Conservation (phyloP, 2,797 vertebrate species). For the Chloroceryle inda region DNA sequence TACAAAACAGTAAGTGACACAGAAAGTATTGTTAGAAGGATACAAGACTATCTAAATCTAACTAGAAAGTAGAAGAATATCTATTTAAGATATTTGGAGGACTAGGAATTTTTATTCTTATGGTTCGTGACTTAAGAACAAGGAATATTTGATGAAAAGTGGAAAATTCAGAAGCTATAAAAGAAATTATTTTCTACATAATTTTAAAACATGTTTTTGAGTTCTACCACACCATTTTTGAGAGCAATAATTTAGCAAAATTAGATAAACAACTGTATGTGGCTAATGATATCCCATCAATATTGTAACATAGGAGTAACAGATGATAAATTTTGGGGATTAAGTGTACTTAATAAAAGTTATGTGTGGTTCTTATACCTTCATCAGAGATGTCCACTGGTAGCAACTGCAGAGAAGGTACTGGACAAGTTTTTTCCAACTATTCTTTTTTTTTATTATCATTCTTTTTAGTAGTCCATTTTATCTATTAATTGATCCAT, state of each 20-base stretch:
- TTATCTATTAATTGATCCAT: neutral
- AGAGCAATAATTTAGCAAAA: neutral
- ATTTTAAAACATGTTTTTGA: neutral
- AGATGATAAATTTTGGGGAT: neutral
- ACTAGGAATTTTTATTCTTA: neutral
- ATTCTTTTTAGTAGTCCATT: neutral
- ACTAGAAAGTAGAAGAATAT: neutral
- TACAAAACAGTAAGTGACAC: neutral
- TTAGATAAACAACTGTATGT: neutral
- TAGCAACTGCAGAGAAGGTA: neutral
- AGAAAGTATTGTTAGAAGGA: neutral
- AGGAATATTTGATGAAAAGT: neutral
- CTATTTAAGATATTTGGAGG: neutral
- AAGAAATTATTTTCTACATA: neutral
- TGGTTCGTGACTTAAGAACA: neutral
- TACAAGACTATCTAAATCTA: neutral
- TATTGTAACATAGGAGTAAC: neutral
- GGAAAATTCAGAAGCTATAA: neutral
- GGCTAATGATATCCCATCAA: neutral
- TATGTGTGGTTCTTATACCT: neutral
- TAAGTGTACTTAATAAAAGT: neutral
- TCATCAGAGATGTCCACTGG: neutral
- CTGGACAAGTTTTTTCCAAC: neutral
- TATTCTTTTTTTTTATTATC: neutral
- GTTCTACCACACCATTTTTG: neutral